Conservation (phyloP, 2,113 vertebrate species). For the Prinia subflava region DNA sequence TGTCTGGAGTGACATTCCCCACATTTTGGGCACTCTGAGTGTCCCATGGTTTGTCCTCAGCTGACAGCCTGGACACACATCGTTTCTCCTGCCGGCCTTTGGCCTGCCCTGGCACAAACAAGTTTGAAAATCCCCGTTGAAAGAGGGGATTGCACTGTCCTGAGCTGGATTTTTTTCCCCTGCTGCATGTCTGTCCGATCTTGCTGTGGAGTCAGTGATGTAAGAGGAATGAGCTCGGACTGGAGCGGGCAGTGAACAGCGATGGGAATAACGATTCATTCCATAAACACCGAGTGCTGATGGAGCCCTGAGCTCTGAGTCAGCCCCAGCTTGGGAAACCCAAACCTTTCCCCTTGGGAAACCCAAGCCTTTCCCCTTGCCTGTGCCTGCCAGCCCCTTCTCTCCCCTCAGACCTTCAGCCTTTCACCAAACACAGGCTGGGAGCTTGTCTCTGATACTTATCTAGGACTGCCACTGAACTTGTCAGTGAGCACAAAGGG, state of each 20-base stretch:
- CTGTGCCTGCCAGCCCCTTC: neutral
- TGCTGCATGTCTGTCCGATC: neutral
- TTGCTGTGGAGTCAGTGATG: neutral
- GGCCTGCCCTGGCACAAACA: neutral
- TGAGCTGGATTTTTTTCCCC: neutral
- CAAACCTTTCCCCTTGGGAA: neutral
- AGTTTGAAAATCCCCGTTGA: neutral
- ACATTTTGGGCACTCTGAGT: neutral
- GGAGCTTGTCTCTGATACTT: neutral
- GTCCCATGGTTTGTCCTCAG: fast-evolving
- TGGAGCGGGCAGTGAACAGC: neutral
- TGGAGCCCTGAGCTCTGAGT: neutral
- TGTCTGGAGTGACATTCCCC: neutral
- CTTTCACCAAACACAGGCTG: neutral
- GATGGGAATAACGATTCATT: neutral
- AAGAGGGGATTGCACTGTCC: fast-evolving
- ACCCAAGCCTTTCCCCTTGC: neutral
- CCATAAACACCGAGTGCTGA: neutral
- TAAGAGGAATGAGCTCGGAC: neutral
- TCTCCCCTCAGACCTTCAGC: neutral
- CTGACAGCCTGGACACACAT: fast-evolving
- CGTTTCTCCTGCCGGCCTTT: fast-evolving
- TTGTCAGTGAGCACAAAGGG: neutral
- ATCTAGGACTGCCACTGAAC: neutral
- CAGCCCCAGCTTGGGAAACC: neutral